Conservation (phyloP, 2,888 invertebrate genomes). For the Meteorus colon region DNA sequence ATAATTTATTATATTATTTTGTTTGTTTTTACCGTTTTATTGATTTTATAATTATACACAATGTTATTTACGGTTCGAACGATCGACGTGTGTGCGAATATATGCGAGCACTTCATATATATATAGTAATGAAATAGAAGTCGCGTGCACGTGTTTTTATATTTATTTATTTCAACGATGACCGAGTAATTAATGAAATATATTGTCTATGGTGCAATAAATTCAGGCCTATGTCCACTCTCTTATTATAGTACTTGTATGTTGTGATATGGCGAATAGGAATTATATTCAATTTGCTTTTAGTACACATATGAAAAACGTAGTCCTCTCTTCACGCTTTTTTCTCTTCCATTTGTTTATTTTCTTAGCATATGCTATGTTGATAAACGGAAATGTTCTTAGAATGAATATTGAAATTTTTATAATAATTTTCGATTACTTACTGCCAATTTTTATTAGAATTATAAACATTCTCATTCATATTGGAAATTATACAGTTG, state of each 20-base stretch:
- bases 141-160: slow-evolving; percentile 24
- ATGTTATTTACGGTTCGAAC: slow-evolving; percentile 49
- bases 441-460: not conserved
- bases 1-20: slow-evolving; percentile 71
- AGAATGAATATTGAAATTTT: not conserved
- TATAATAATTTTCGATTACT: not conserved
- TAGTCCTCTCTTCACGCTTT: not conserved
- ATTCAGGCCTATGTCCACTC: slow-evolving; percentile 22
- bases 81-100: slow-evolving; percentile 37
- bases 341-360: too few species aligned
- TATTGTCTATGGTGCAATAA: not conserved
- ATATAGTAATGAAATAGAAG: not conserved
- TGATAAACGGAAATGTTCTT: too few species aligned
- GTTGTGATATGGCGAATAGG: too few species aligned
- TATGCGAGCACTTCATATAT: slow-evolving; percentile 6
- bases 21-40: slow-evolving; percentile 72
- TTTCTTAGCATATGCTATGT: too few species aligned
- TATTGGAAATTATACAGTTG: not conserved
- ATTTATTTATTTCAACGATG: slow-evolving; percentile 21
- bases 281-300: not conserved
- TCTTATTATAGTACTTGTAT: not conserved
- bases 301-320: not conserved
- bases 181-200: slow-evolving; percentile 12
- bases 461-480: not conserved
- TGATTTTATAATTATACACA: slow-evolving; percentile 66